Base-by-base conservation (phyloP, 2,113 vertebrate species). In the Nyctereutes procyonoides region DNA sequence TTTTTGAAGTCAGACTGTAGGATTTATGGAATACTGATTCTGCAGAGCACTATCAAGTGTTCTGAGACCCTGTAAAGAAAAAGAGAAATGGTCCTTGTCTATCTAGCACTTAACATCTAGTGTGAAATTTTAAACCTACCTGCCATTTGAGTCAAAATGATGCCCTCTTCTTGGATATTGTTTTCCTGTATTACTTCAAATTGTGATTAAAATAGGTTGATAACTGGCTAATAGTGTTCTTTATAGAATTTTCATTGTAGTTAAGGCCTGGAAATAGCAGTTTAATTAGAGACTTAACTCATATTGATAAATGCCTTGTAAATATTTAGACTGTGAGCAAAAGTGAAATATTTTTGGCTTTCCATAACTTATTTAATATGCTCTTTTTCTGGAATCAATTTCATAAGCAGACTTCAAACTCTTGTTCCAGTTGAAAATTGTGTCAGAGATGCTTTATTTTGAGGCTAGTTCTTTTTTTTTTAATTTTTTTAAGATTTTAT, bases 261-360 rank as follows among this genome's bases (percentile, higher is more conserved):
- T 96, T 77, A 84, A 97, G 86, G 93, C 95, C 91, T 96, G 48
- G 90, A 96, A 98, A 97, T 91, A 95, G 95, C 95, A 92, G 94
- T 96, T 97, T 97, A 98, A 98, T 98, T 98, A 98, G 93, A 90
- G 58, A 95, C 79, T 96, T 91, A 98, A 96, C 97, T 96, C 95
- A 90, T 89, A 62, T 58, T 98, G 97, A 97, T 96, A 97, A 98
- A 98, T 97, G 85, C 77, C 95, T 95, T 93, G 56, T 97, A 96
- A 97, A 80, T 97, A 93, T 97, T 97, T 96, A 96, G 90, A 93
- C 90, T 96, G 69, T 91, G 95, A 93, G 96, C 24, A 7, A 97
- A 98, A 77, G 94, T 96, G 94, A 97, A 97, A 71, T 96, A 89
- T 89, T 96, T 96, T 85, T 81, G 35, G 19, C 53, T 93, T 93